These are phyloP conservation scores for Sitobion miscanthi DNA, from an alignment of 1,140 invertebrate species.

Conservation along the genomic window DNA sequence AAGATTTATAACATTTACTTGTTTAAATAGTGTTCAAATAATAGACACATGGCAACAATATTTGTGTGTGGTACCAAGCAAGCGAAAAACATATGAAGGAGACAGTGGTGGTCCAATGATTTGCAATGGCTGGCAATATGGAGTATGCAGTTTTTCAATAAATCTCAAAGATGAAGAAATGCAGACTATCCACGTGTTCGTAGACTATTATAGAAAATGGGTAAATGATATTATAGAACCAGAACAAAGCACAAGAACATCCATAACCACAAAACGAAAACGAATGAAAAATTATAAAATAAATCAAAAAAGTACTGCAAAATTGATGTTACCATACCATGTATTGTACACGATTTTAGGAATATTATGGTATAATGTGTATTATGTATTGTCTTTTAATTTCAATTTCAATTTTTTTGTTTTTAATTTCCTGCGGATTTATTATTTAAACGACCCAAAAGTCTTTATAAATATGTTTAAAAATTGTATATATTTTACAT, in stretches of 20 bases:
- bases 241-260: neutral
- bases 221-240: neutral
- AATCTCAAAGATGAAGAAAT: neutral
- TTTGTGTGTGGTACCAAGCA: neutral
- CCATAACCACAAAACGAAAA: neutral
- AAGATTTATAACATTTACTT: neutral
- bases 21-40: neutral
- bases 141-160: neutral
- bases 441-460: no score
- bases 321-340: neutral
- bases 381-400: neutral
- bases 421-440: no score
- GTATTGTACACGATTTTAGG: neutral
- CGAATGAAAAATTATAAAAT: neutral
- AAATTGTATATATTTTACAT: no score
- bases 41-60: conserved; percentile 4
- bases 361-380: neutral
- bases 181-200: neutral
- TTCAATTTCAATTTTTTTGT: no score
- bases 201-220: conserved; percentile 1
- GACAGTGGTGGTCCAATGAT: neutral
- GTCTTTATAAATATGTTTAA: no score
- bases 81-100: neutral
- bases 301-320: neutral
- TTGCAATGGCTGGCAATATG: neutral